These are phyloP conservation scores for Leptatherina wallacei DNA, from an alignment of 2,797 vertebrate species.

Conservation along the genomic window DNA sequence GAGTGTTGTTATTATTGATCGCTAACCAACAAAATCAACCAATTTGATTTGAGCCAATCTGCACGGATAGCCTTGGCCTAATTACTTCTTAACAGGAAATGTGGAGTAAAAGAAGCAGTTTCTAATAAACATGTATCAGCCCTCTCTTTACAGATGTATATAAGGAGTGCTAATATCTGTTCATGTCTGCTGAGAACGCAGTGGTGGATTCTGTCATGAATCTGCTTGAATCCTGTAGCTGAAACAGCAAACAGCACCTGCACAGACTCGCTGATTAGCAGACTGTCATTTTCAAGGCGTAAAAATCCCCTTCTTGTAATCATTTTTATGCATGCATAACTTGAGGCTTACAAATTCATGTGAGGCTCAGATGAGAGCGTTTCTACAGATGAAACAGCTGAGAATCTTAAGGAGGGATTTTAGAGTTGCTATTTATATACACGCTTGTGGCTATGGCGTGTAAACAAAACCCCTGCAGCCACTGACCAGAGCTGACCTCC, in stretches of 20 bases:
- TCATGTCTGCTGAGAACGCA: constrained; percentile 40
- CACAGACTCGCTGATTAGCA: constrained; percentile 44
- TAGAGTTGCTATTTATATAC: constrained; percentile 50
- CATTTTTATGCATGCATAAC: constrained; percentile 17
- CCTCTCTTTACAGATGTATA: neutral
- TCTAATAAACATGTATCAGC: constrained; percentile 13
- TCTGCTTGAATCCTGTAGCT: constrained; percentile 27
- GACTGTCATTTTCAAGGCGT: constrained; percentile 13
- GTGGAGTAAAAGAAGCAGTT: neutral
- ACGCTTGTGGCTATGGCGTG: constrained; percentile 38
- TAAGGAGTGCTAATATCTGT: constrained; percentile 29
- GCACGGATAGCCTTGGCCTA: neutral
- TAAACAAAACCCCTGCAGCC: constrained; percentile 44
- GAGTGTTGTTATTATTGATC: neutral
- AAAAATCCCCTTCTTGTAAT: constrained; percentile 45
- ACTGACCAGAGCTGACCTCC: constrained; percentile 32
- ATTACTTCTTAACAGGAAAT: neutral
- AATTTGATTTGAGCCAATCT: neutral
- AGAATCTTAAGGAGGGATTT: constrained; percentile 44
- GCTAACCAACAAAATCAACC: neutral
- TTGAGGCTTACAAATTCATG: constrained; percentile 24
- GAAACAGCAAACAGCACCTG: constrained; percentile 42
- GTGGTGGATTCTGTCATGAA: constrained; percentile 38
- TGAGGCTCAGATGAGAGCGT: constrained; percentile 22
- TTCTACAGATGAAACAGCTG: constrained; percentile 48